Base-by-base conservation (phyloP, 2,113 vertebrate species). In the Butorides virescens region DNA sequence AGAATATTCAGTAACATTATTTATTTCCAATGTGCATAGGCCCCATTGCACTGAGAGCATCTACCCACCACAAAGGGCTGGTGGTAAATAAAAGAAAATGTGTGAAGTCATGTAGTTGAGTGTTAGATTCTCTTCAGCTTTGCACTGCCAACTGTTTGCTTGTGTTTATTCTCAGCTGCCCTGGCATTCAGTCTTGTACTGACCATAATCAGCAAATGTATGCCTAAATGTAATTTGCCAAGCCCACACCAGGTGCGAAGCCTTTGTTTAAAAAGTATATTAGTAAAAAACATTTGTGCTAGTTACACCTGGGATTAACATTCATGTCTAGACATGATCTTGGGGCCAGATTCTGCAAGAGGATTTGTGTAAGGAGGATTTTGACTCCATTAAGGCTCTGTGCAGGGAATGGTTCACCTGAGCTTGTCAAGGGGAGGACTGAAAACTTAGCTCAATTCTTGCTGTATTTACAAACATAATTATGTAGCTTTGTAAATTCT, bases 301-400 rank as follows among this genome's bases (percentile, higher is more conserved):
- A 52, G 79, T 77, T 97, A 70, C 76, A 95, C 86, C 91, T 95
- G 92, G 80, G 86, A 89, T 93, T 94, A 88, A 55, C 39, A 12
- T 47, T 89, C 95, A 2, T 93, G 92, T 87, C 91, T 71, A 62
- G 91, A 67, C 92, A 92, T 0, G 95, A 91, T 78, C 65, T 22
- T 37, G 80, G 67, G 94, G 68, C 80, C 3, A 2, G 80, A 93
- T 91, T 76, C 92, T 96, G 84, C 77, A 70, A 72, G 84, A 82
- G 50, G 63, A 65, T 95, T 94, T 95, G 90, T 89, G 71, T 63
- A n/a, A 68, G 80, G 76, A 91, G 80, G 76, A 36, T 81, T 96
- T 78, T 93, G 61, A 37, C 59, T 89, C 62, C 22, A 29, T 32
- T 32, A 56, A 72, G 30, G 52, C 34, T 86, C 52, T 59, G 44